These are phyloP conservation scores for Enteromius viviparus DNA, from an alignment of 2,797 vertebrate genomes.

Conservation along the genomic window DNA sequence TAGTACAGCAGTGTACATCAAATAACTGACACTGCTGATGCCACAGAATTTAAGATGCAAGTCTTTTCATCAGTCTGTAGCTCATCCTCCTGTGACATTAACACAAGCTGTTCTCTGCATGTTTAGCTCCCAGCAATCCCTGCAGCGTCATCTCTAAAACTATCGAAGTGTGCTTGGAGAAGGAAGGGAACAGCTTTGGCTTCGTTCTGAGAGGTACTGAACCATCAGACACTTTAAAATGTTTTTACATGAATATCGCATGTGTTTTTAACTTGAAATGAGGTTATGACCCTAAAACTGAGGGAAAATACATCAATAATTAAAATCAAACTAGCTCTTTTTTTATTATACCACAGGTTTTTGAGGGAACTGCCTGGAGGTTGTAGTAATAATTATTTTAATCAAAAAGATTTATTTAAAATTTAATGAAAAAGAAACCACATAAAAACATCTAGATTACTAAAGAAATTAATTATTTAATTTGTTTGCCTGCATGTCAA, in stretches of 20 bases:
- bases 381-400: not conserved
- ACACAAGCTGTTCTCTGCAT: slow-evolving; percentile 47
- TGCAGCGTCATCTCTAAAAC: slow-evolving; percentile 90
- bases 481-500: not conserved
- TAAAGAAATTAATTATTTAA: too few relatives aligned
- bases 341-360: not conserved
- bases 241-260: not conserved
- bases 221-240: too few relatives aligned
- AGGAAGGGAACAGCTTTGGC: slow-evolving; percentile 97
- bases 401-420: not conserved
- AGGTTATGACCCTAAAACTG: not conserved
- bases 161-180: slow-evolving; percentile 91
- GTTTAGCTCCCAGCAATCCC: slow-evolving; percentile 84
- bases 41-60: not conserved
- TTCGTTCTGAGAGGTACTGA: slow-evolving; percentile 93
- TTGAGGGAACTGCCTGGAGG: not conserved
- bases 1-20: not conserved
- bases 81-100: slow-evolving; percentile 21
- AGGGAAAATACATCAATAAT: not conserved
- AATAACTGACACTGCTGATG: not conserved
- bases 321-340: not conserved
- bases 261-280: slow-evolving; percentile 7
- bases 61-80: not conserved
- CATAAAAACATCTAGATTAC: not conserved
- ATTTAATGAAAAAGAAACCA: not conserved